Evolutionary conservation across 1,140 invertebrate genomes (phyloP).

Genomic region (Drosophila simulans): DNA sequence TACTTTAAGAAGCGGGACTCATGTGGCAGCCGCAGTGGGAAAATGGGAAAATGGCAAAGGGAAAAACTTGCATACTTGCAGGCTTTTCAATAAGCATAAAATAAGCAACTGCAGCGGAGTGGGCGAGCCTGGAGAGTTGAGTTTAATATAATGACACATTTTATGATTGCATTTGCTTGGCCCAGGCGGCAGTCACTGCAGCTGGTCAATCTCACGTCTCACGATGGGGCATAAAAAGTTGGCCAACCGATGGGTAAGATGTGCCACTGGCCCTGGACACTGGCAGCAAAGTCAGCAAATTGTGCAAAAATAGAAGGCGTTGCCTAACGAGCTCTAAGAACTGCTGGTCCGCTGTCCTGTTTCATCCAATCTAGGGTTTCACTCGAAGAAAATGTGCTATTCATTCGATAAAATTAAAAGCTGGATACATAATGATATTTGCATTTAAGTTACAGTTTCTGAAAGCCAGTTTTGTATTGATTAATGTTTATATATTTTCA

Average conservation of each 20-base stretch:
- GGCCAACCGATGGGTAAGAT: constrained; percentile 17
- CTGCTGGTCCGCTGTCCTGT: constrained; percentile 9
- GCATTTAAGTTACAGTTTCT: no score
- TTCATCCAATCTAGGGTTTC: constrained; percentile 6
- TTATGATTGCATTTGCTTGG: constrained; percentile 79
- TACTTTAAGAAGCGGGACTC: constrained; percentile 51
- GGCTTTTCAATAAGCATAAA: constrained; percentile 63
- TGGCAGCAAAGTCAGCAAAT: constrained; percentile 71
- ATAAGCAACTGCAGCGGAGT: constrained; percentile 42
- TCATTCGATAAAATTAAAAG: neutral
- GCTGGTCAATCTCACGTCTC: constrained; percentile 77
- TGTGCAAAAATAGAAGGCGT: constrained; percentile 64
- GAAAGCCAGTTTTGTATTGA: no score
- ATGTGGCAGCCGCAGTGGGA: constrained; percentile 21
- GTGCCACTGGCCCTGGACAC: constrained; percentile 1
- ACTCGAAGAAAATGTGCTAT: neutral
- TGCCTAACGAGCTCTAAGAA: constrained; percentile 67
- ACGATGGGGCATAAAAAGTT: constrained; percentile 69
- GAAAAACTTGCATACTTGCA: constrained; percentile 61
- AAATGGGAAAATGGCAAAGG: constrained; percentile 21
- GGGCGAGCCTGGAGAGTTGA: constrained; percentile 27
- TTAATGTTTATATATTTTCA: no score
- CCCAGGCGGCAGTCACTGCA: constrained; percentile 30
- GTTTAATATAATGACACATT: constrained; percentile 80
- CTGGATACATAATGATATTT: no score